Evolutionary conservation across 2,888 invertebrate species (phyloP).

Genomic region (Morinoia aosen): DNA sequence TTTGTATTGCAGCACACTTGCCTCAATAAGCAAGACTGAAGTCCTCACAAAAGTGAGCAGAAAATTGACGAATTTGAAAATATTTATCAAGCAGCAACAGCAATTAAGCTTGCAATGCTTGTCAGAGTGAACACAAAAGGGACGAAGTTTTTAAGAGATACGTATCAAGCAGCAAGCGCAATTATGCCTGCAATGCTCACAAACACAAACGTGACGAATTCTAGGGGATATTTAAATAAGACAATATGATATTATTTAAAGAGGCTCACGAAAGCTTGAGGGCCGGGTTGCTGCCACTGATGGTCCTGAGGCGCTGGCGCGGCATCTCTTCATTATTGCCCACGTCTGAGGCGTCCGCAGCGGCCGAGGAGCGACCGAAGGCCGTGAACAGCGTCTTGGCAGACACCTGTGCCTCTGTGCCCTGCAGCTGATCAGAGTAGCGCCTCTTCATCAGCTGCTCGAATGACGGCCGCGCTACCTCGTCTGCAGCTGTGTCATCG

Average conservation of each 20-base stretch:
- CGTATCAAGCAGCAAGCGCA: too few species aligned
- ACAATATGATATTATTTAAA: not conserved
- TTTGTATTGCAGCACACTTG: too few species aligned
- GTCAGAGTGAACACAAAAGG: too few species aligned
- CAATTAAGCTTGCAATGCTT: too few species aligned
- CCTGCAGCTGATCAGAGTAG: not conserved
- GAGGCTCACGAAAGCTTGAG: constrained; percentile 12
- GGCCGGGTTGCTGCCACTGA: constrained; percentile 56
- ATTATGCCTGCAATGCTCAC: too few species aligned
- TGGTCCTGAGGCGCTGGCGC: constrained; percentile 61
- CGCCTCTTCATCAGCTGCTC: constrained; percentile 37
- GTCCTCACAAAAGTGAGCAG: too few species aligned
- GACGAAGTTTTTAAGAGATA: too few species aligned
- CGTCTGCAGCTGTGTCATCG: not conserved
- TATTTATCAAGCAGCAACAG: too few species aligned
- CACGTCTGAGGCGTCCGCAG: not conserved
- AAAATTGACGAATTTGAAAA: too few species aligned
- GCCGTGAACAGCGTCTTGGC: constrained; percentile 22
- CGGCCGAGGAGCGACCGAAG: not conserved
- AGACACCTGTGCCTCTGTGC: not conserved
- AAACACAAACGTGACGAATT: not conserved
- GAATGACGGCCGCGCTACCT: not conserved
- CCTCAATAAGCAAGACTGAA: too few species aligned
- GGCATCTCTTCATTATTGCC: not conserved
- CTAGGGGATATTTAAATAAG: not conserved